These are phyloP conservation scores for Drosophila murphyi DNA, from an alignment of 1,140 invertebrate genomes.

Conservation along the genomic window DNA sequence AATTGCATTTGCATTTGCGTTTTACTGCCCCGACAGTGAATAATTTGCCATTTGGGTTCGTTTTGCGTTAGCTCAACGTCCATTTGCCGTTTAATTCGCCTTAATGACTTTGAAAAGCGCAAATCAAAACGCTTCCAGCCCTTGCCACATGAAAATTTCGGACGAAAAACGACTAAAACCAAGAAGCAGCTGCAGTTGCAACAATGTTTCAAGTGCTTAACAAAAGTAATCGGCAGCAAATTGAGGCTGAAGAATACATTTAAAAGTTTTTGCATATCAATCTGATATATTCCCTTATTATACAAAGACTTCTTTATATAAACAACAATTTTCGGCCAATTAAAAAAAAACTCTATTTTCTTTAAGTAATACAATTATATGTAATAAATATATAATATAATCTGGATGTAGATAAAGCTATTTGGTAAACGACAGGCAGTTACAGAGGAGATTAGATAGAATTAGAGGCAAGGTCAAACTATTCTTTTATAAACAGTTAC, in stretches of 20 bases:
- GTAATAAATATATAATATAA: no score
- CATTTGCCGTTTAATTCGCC: constrained; percentile 57
- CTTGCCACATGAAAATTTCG: constrained; percentile 21
- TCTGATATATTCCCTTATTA: not conserved
- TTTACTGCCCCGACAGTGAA: constrained; percentile 76
- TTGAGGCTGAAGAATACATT: not conserved
- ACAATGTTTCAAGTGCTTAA: constrained; percentile 20
- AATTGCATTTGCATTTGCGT: constrained; percentile 57
- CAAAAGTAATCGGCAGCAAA: constrained; percentile 9
- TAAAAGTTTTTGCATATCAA: not conserved
- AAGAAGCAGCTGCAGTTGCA: constrained; percentile 3
- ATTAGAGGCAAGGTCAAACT: no score
- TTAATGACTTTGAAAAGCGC: constrained; percentile 76
- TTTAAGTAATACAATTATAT: no score
- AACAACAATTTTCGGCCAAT: no score
- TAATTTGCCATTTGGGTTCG: constrained; percentile 76
- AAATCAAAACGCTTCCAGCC: constrained; percentile 56
- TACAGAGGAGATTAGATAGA: no score
- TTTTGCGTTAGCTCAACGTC: constrained; percentile 46
- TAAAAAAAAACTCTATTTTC: no score
- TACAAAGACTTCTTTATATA: no score
- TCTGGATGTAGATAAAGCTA: no score
- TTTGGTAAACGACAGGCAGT: no score
- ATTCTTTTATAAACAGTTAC: no score
- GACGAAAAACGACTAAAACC: not conserved